Conservation (phyloP, 2,888 invertebrate species). For the Punctoribates punctum region DNA sequence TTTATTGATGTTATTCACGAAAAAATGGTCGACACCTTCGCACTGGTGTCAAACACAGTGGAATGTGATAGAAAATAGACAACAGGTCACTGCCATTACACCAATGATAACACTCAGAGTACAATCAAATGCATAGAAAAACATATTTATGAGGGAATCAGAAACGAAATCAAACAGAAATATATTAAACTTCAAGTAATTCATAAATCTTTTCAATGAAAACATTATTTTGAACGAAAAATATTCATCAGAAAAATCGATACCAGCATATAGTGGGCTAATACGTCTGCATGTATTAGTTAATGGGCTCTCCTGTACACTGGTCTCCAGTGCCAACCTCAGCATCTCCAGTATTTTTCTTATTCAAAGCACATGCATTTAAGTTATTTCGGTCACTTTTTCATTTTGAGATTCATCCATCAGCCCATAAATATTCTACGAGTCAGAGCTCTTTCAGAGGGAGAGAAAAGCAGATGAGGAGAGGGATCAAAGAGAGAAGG, state of each 20-base stretch:
- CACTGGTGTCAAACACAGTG: neutral
- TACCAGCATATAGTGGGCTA: neutral
- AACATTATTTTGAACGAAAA: neutral
- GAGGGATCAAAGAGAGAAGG: constrained; percentile 35
- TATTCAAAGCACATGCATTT: constrained; percentile 37
- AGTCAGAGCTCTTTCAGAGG: constrained; percentile 23
- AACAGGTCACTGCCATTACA: constrained; percentile 26
- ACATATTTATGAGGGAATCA: neutral
- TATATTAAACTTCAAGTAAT: too few relatives aligned
- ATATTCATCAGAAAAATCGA: neutral
- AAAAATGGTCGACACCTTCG: constrained; percentile 18
- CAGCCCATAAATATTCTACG: constrained; percentile 37
- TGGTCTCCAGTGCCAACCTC: constrained; percentile 10
- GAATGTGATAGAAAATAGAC: constrained; percentile 6
- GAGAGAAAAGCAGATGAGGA: constrained; percentile 14
- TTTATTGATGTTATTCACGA: constrained; percentile 16
- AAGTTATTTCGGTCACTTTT: constrained; percentile 36
- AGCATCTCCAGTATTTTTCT: constrained; percentile 18
- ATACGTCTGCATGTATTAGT: too few relatives aligned
- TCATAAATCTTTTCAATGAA: neutral
- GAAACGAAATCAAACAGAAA: neutral
- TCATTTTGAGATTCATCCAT: constrained; percentile 37
- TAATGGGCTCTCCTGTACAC: neutral
- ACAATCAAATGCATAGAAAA: neutral
- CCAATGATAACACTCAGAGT: neutral